These are phyloP conservation scores for Ciconia nigra DNA, from an alignment of 2,797 vertebrate species.

Conservation along the genomic window DNA sequence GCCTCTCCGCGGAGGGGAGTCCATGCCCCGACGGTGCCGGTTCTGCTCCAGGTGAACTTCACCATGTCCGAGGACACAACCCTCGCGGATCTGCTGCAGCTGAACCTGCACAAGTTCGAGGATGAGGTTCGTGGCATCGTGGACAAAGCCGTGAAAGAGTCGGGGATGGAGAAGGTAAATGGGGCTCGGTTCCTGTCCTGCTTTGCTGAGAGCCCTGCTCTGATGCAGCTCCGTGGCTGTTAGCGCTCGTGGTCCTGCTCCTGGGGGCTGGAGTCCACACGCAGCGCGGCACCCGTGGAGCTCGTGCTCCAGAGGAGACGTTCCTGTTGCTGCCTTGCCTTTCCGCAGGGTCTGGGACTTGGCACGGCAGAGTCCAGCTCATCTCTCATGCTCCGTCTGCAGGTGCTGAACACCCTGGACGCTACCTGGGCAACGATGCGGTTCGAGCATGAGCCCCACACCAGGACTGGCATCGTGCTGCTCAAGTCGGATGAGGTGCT, in stretches of 20 bases:
- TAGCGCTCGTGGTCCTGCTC: rapidly evolving
- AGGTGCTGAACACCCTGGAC: slow-evolving; percentile 73
- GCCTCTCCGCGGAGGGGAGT: rapidly evolving
- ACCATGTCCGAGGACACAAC: slow-evolving; percentile 71
- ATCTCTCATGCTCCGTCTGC: rapidly evolving
- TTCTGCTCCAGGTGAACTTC: slow-evolving; percentile 71
- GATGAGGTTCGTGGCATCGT: slow-evolving; percentile 75
- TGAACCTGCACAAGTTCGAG: slow-evolving; percentile 73
- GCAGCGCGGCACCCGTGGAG: rapidly evolving
- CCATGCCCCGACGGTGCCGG: rapidly evolving
- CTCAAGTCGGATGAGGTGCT: slow-evolving; percentile 67
- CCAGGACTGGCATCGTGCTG: slow-evolving; percentile 62
- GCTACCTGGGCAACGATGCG: slow-evolving; percentile 68
- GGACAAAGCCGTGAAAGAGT: slow-evolving; percentile 76
- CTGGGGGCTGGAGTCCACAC: not conserved
- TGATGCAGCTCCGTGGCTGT: rapidly evolving
- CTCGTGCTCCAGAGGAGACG: rapidly evolving
- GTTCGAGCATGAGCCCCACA: slow-evolving; percentile 65
- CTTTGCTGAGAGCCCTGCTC: not conserved
- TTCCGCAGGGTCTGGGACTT: not conserved
- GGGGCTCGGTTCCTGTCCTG: not conserved
- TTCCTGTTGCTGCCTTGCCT: not conserved
- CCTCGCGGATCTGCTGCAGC: slow-evolving; percentile 69
- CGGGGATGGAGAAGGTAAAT: slow-evolving; percentile 75
- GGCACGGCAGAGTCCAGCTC: rapidly evolving